Evolutionary conservation across 2,113 vertebrate genomes (phyloP).

Genomic region (Delphinapterus leucas): DNA sequence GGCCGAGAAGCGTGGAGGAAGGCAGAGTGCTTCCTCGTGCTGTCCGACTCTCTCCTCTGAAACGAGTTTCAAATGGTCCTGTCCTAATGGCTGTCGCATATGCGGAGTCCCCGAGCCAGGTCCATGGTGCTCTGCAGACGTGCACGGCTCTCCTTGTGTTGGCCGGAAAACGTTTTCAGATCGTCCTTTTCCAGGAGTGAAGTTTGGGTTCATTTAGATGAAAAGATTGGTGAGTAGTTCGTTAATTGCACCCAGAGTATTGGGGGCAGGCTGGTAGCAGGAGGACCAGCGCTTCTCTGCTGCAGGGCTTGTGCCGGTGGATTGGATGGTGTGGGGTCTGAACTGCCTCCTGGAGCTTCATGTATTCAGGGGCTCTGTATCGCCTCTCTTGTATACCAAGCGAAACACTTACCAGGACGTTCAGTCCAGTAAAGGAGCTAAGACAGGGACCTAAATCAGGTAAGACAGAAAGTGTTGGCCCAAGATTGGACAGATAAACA

Average conservation of each 20-base stretch:
- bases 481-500: not conserved
- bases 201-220: not conserved
- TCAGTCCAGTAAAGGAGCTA: not conserved
- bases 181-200: constrained; percentile 7
- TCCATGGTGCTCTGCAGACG: not conserved
- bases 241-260: not conserved
- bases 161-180: not conserved
- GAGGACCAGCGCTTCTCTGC: not conserved
- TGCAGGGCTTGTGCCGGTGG: not conserved
- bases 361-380: not conserved
- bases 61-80: not conserved
- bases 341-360: not conserved
- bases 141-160: not conserved
- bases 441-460: not conserved
- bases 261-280: not conserved
- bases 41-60: not conserved
- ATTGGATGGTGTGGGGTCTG: constrained; percentile 44
- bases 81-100: not conserved
- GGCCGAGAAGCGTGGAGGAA: not conserved
- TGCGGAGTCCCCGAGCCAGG: not conserved
- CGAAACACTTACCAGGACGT: not conserved
- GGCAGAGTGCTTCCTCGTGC: not conserved
- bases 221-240: not conserved
- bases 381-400: not conserved
- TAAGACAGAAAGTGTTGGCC: not conserved